Conservation (phyloP, 2,797 vertebrate genomes). For the Ambastaia sidthimunki region DNA sequence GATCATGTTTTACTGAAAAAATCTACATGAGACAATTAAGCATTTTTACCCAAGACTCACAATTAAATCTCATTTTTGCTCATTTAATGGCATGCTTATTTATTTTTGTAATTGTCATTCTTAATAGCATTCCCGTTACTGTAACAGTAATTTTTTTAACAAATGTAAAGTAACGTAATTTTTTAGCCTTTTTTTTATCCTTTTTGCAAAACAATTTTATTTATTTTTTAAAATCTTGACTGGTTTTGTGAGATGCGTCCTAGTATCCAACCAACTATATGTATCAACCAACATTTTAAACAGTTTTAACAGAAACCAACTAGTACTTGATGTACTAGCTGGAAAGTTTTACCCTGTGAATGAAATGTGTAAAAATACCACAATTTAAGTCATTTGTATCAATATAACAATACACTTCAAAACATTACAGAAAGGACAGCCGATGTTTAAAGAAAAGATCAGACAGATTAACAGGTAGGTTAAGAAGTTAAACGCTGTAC, state of each 20-base stretch:
- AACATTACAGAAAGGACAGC: neutral
- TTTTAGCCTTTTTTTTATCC: too few species aligned
- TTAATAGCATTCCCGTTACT: too few species aligned
- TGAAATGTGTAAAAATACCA: neutral
- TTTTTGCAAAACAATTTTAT: too few species aligned
- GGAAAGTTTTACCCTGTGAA: neutral
- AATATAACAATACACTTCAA: neutral
- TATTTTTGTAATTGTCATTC: too few species aligned
- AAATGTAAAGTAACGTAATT: too few species aligned
- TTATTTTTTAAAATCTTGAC: too few species aligned
- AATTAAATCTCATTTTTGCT: too few species aligned
- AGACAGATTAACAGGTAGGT: neutral
- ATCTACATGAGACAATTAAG: too few species aligned
- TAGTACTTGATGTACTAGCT: neutral
- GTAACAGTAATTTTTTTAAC: too few species aligned
- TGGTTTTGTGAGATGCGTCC: neutral
- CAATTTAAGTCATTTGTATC: conserved; percentile 15
- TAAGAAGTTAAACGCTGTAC: neutral
- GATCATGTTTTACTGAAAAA: neutral
- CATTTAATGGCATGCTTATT: too few species aligned
- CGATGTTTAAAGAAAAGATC: neutral
- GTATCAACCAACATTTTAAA: neutral
- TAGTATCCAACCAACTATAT: neutral
- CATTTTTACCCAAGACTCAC: too few species aligned
- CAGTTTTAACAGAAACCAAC: neutral